Conservation (phyloP, 2,113 vertebrate genomes). For the Hyperopisus bebe region DNA sequence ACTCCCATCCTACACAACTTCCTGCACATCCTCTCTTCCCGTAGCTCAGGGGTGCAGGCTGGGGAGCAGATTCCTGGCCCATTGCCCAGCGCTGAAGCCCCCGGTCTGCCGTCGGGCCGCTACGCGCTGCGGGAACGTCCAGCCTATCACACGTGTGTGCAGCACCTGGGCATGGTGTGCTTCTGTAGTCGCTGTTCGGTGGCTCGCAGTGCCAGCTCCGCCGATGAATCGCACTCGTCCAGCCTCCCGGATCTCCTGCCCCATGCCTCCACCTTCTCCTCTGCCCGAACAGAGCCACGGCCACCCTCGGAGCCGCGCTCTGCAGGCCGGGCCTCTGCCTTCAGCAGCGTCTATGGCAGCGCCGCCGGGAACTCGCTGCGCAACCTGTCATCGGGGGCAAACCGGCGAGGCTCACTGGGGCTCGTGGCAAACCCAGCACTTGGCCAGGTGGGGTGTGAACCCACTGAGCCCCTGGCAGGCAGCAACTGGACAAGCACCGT, state of each 20-base stretch:
- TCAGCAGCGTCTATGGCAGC: conserved; percentile 91
- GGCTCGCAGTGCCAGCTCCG: conserved; percentile 66
- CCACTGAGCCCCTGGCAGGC: conserved; percentile 62
- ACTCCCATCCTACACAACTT: conserved; percentile 98
- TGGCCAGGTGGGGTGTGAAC: conserved; percentile 62
- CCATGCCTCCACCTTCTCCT: conserved; percentile 80
- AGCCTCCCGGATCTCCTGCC: conserved; percentile 62
- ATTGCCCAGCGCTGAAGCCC: conserved; percentile 65
- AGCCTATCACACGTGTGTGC: conserved; percentile 83
- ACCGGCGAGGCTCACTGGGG: conserved; percentile 66
- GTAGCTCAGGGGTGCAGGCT: conserved; percentile 78
- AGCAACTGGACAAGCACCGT: conserved; percentile 85
- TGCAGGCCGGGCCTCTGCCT: conserved; percentile 82
- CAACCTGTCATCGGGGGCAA: conserved; percentile 73
- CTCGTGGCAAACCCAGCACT: conserved; percentile 62
- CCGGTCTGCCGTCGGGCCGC: conserved; percentile 71
- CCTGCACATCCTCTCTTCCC: conserved; percentile 95
- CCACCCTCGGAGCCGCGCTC: conserved; percentile 69
- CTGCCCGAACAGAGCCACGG: conserved; percentile 81
- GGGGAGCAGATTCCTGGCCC: conserved; percentile 76
- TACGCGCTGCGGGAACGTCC: conserved; percentile 78
- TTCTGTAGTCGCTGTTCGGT: conserved; percentile 87
- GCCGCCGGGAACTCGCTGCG: conserved; percentile 75
- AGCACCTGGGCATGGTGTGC: conserved; percentile 91
- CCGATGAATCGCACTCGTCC: conserved; percentile 63